Percentiles rank a stretch among this genome's conserved stretches.
phyloP scores from a whole-genome alignment of 2,797 vertebrate species.

The Coregonus ussuriensis region DNA sequence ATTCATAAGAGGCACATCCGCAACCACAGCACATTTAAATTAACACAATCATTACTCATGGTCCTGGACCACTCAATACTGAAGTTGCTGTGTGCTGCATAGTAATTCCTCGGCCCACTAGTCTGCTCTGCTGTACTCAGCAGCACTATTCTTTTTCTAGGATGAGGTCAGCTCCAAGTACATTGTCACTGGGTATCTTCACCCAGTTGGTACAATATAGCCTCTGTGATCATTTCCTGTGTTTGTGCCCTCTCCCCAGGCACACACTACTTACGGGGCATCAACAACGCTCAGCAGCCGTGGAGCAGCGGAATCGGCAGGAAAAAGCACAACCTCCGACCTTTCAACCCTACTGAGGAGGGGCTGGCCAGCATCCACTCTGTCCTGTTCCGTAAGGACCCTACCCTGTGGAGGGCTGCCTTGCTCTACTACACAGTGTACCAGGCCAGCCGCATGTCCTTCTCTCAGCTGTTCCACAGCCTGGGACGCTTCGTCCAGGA shows the following conservation, averaged over 20 bases:
- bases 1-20: not conserved
- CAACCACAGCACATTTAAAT: conserved; percentile 6
- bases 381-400: conserved; percentile 90
- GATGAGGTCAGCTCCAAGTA: not conserved
- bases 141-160: not conserved
- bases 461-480: conserved; percentile 84
- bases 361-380: conserved; percentile 94
- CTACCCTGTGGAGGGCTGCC: conserved; percentile 90
- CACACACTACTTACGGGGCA: conserved; percentile 91
- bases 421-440: conserved; percentile 94
- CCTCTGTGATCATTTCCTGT: not conserved
- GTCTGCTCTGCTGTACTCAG: not conserved
- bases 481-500: conserved; percentile 88
- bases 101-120: not conserved
- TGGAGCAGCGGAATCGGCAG: conserved; percentile 84
- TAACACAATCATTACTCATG: not conserved
- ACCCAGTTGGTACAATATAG: not conserved
- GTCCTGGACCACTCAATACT: not conserved
- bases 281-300: conserved; percentile 91
- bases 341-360: conserved; percentile 93
- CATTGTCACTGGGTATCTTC: not conserved
- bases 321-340: conserved; percentile 81
- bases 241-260: conserved; percentile 71
- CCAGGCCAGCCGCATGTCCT: conserved; percentile 88
- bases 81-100: not conserved